Percentiles rank a stretch among this genome's conserved stretches.
phyloP scores from a whole-genome alignment of 1,140 invertebrate genomes.

The Cherax quadricarinatus region DNA sequence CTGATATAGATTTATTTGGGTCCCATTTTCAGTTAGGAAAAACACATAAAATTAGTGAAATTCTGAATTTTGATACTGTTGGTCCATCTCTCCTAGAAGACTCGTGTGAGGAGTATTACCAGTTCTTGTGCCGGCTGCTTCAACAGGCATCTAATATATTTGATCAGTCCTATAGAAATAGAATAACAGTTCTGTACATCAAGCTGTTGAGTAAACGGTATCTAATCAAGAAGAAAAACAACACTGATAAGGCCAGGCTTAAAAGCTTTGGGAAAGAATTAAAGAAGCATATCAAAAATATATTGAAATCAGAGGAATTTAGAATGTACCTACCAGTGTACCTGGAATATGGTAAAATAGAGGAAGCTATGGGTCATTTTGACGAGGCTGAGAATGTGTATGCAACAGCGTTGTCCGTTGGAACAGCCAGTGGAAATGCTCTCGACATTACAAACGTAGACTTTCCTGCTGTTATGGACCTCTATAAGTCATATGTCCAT shows the following conservation, averaged over 20 bases:
- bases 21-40: slow-evolving; percentile 5
- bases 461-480: slow-evolving; percentile 43
- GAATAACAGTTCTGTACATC: slow-evolving; percentile 74
- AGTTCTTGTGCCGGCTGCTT: slow-evolving; percentile 72
- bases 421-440: slow-evolving; percentile 49
- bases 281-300: slow-evolving; percentile 76
- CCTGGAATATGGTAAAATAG: slow-evolving; percentile 76
- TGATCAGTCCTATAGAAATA: slow-evolving; percentile 59
- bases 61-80: slow-evolving; percentile 52
- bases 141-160: slow-evolving; percentile 73
- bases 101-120: slow-evolving; percentile 53
- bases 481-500: slow-evolving; percentile 49
- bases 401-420: slow-evolving; percentile 75
- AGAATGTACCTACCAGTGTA: slow-evolving; percentile 77
- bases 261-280: slow-evolving; percentile 74
- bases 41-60: background rate
- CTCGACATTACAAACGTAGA: slow-evolving; percentile 44
- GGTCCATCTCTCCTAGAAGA: slow-evolving; percentile 47
- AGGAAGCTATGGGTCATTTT: slow-evolving; percentile 74
- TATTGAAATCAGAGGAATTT: slow-evolving; percentile 77
- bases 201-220: slow-evolving; percentile 70
- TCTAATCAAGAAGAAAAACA: slow-evolving; percentile 29
- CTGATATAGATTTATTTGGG: slow-evolving; percentile 51
- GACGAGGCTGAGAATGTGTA: slow-evolving; percentile 76
- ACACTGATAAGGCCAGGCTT: slow-evolving; percentile 49